A percentile compares a stretch with the other conserved stretches of the same genome.
Conservation (phyloP, 2,888 invertebrate genomes). For the Caenorhabditis virilis region DNA sequence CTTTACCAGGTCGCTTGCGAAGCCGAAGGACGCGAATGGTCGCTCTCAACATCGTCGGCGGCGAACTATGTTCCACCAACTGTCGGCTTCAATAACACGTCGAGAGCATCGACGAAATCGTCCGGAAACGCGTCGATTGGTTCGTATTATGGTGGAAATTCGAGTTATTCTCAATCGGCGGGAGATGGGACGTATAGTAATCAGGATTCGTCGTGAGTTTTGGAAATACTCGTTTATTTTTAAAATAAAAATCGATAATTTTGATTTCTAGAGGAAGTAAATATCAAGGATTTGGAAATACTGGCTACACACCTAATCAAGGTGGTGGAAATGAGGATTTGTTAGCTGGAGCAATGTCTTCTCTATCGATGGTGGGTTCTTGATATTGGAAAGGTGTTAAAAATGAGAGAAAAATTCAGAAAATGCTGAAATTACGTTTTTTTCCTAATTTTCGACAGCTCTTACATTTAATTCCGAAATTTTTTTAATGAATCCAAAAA, state of each 20-base stretch:
- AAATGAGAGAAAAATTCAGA: too few species aligned
- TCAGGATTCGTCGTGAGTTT: constrained; percentile 26
- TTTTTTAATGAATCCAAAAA: too few species aligned
- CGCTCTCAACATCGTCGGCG: constrained; percentile 60
- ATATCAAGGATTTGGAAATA: constrained; percentile 67
- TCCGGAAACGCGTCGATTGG: constrained; percentile 39
- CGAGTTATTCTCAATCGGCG: constrained; percentile 34
- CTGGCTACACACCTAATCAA: constrained; percentile 34
- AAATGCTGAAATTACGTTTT: too few species aligned
- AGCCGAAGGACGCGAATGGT: constrained; percentile 66
- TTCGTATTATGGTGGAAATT: constrained; percentile 43
- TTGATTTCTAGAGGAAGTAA: constrained; percentile 27
- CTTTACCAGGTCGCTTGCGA: constrained; percentile 58
- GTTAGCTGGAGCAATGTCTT: constrained; percentile 61
- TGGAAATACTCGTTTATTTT: too few species aligned
- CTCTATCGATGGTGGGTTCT: constrained; percentile 56
- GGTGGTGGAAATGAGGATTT: constrained; percentile 50
- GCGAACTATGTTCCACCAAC: constrained; percentile 57
- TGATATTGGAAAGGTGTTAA: neutral
- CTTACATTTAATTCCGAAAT: too few species aligned
- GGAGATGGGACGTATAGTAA: constrained; percentile 30
- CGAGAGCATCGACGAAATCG: constrained; percentile 23
- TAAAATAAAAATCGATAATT: neutral
- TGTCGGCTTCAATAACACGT: constrained; percentile 24
- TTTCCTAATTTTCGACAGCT: too few species aligned